Evolutionary conservation across 2,888 invertebrate genomes (phyloP), one percentile per base, ranked within the genome.

Genomic region (Dione vanillae): DNA sequence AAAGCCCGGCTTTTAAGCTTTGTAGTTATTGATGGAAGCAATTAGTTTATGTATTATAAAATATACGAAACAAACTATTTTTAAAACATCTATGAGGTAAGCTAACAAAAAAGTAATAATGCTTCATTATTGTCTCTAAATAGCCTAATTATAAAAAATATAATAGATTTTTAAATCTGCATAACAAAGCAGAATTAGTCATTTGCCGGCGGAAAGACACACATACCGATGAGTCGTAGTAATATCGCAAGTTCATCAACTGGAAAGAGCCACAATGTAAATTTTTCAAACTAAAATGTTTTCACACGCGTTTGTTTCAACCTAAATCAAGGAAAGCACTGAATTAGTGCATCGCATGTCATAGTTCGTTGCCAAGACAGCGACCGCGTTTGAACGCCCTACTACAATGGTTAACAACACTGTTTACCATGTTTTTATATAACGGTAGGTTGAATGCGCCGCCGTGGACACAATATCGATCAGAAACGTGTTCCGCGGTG

Each of bases 141-240:
- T 9, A 27, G 10, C 1, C 43, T 16, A 35, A 41, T 12, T 41
- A 19, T 11, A 37, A n/a, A 27, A 14, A 45, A 37, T 16, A 45
- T 12, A 11, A 12, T 20, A 49, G 2, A 27, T 5, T 3, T 43
- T n/a, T 27, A 40, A 59, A 67, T 70, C 54, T 66, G 41, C 66
- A 70, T 70, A 67, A 70, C 61, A 67, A 67, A 54, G 56, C 52
- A 35, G 10, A 16, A 52, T 27, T 49, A 70, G 41, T 62, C 54
- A 70, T 67, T 62, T 67, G 45, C 35, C 3, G 43, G 45, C 65
- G 65, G 65, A 65, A 65, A 65, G 52, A 54, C 1, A 45, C 37
- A 90, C 92, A 78, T 84, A 92, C 92, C 89, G 92, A 86, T 67
- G 91, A 85, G 79, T 92, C 92, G 80, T 92, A 92, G 82, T 87